Conservation (phyloP, 2,888 invertebrate genomes). For the Chromoteleia sp. region DNA sequence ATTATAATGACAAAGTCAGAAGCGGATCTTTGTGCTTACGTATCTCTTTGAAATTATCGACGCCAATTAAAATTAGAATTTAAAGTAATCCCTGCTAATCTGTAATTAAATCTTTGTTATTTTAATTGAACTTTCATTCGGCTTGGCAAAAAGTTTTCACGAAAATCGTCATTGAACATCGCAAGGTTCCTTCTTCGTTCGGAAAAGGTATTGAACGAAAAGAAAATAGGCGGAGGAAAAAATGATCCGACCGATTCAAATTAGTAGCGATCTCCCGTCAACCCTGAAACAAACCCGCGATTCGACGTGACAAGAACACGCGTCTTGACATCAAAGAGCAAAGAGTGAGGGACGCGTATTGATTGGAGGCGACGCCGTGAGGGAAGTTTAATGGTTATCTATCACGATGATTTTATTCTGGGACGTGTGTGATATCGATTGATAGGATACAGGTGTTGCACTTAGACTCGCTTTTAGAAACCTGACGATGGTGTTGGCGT, state of each 20-base stretch:
- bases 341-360: conserved; percentile 48
- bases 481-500: conserved; percentile 20
- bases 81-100: conserved; percentile 60
- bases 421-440: conserved; percentile 54
- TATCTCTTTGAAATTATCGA: conserved; percentile 64
- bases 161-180: conserved; percentile 38
- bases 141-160: background rate
- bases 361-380: conserved; percentile 50
- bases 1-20: conserved; percentile 66
- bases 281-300: conserved; percentile 38
- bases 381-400: conserved; percentile 61
- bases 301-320: conserved; percentile 52
- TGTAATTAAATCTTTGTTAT: conserved; percentile 64
- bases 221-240: background rate
- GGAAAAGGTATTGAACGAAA: background rate
- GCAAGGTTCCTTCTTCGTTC: background rate
- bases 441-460: conserved; percentile 18
- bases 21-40: conserved; percentile 63
- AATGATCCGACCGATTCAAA: conserved; percentile 30
- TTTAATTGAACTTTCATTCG: conserved; percentile 47
- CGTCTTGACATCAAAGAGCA: conserved; percentile 54
- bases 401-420: conserved; percentile 55
- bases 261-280: conserved; percentile 30
- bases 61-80: conserved; percentile 61
- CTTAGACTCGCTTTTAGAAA: conserved; percentile 27